These are phyloP conservation scores for Catocala sponsa DNA, from an alignment of 2,888 invertebrate species.

Conservation along the genomic window DNA sequence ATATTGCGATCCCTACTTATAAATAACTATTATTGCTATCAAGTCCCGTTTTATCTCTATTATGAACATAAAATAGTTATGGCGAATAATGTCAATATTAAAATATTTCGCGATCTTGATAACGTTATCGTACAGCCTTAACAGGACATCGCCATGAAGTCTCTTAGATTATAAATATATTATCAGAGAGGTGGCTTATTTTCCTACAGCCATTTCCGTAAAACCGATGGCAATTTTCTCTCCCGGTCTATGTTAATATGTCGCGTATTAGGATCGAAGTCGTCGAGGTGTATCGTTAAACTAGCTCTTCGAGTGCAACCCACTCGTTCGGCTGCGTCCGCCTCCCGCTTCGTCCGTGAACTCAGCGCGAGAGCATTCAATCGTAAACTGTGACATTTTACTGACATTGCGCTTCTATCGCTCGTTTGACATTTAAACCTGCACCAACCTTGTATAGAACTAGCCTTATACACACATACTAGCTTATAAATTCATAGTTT, in stretches of 20 bases:
- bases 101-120: constrained; percentile 2
- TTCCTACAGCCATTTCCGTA: constrained; percentile 34
- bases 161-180: constrained; percentile 13
- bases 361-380: constrained; percentile 70
- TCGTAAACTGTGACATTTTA: constrained; percentile 82
- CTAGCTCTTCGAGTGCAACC: constrained; percentile 45
- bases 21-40: neutral
- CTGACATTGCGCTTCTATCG: constrained; percentile 75
- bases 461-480: constrained; percentile 52
- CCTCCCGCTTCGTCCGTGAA: constrained; percentile 66
- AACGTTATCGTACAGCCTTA: constrained; percentile 9
- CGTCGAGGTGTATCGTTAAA: constrained; percentile 45
- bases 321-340: constrained; percentile 44
- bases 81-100: neutral
- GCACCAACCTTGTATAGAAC: constrained; percentile 67
- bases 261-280: constrained; percentile 44
- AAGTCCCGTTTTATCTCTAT: neutral
- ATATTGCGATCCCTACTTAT: neutral
- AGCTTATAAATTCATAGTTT: constrained; percentile 63
- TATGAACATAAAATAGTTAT: neutral
- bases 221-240: constrained; percentile 37
- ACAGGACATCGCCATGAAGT: constrained; percentile 1
- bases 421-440: constrained; percentile 70
- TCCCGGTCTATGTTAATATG: constrained; percentile 36
- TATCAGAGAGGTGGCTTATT: constrained; percentile 12